These are phyloP conservation scores for Chromobotia macracanthus DNA, from an alignment of 2,797 vertebrate species.

Conservation along the genomic window DNA sequence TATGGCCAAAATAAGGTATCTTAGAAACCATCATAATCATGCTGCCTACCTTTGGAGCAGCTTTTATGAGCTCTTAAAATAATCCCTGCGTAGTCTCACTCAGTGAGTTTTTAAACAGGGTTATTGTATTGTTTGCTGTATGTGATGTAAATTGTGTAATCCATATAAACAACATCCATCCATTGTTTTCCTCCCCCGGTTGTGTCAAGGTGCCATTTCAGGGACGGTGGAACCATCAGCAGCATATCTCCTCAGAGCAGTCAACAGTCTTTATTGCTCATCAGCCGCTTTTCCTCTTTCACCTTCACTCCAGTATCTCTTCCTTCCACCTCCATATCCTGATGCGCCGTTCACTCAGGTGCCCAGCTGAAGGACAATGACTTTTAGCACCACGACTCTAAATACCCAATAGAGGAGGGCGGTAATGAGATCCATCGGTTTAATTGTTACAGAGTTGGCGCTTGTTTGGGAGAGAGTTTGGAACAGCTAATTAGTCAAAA, in stretches of 20 bases:
- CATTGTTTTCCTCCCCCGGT: background rate
- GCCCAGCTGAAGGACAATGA: slow-evolving; percentile 50
- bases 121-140: background rate
- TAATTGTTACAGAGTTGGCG: slow-evolving; percentile 52
- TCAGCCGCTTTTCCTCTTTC: slow-evolving; percentile 31
- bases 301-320: slow-evolving; percentile 40
- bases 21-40: too few relatives aligned
- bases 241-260: slow-evolving; percentile 35
- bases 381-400: slow-evolving; percentile 46
- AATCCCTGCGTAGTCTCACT: background rate
- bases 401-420: slow-evolving; percentile 44
- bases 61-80: background rate
- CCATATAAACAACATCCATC: slow-evolving; percentile 1
- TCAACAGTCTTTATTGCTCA: slow-evolving; percentile 36
- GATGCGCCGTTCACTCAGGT: slow-evolving; percentile 26
- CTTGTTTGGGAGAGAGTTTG: slow-evolving; percentile 53
- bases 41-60: too few relatives aligned
- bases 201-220: slow-evolving; percentile 22
- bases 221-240: slow-evolving; percentile 24
- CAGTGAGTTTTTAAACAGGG: background rate
- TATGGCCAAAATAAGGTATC: too few relatives aligned
- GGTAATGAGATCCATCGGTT: slow-evolving; percentile 58
- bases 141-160: background rate
- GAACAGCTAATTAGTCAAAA: slow-evolving; percentile 62
- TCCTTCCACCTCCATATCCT: slow-evolving; percentile 10